Evolutionary conservation across 2,113 vertebrate genomes (phyloP).

Genomic region (Meleagris gallopavo): DNA sequence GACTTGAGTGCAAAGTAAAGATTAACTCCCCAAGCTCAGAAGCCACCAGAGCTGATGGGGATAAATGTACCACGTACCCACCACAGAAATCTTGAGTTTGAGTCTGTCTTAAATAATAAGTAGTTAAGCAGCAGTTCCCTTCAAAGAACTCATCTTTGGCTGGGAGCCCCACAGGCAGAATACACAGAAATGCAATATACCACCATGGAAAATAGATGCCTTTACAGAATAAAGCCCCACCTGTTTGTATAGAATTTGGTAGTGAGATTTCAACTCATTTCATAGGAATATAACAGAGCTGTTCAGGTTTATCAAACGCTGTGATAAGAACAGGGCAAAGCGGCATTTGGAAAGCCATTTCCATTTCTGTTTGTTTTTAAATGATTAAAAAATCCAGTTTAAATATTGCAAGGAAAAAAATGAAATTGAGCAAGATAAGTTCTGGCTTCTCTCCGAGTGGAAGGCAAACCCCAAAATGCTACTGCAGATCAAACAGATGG

Average conservation of each 20-base stretch:
- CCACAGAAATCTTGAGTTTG: not conserved
- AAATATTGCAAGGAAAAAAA: slow-evolving; percentile 50
- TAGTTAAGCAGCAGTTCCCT: slow-evolving; percentile 5
- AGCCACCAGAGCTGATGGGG: slow-evolving; percentile 1
- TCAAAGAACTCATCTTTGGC: not conserved
- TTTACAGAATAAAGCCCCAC: not conserved
- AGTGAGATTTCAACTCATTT: not conserved
- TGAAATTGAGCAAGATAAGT: slow-evolving; percentile 44
- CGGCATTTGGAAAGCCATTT: slow-evolving; percentile 30
- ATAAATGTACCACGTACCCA: not conserved
- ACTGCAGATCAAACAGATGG: slow-evolving; percentile 45
- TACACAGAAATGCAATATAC: slow-evolving; percentile 10
- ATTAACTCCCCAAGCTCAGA: slow-evolving; percentile 34
- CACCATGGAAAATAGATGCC: not conserved
- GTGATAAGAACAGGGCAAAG: not conserved
- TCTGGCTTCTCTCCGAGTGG: slow-evolving; percentile 26
- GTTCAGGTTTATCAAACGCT: not conserved
- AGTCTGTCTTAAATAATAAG: not conserved
- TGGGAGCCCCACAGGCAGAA: not conserved
- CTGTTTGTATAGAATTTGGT: not conserved
- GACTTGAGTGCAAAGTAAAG: not conserved
- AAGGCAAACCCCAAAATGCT: slow-evolving; percentile 7
- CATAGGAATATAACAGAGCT: not conserved
- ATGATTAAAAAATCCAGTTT: slow-evolving; percentile 47
- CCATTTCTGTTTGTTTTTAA: slow-evolving; percentile 51